Conservation (phyloP, 2,797 vertebrate species). For the Diplodus puntazzo region DNA sequence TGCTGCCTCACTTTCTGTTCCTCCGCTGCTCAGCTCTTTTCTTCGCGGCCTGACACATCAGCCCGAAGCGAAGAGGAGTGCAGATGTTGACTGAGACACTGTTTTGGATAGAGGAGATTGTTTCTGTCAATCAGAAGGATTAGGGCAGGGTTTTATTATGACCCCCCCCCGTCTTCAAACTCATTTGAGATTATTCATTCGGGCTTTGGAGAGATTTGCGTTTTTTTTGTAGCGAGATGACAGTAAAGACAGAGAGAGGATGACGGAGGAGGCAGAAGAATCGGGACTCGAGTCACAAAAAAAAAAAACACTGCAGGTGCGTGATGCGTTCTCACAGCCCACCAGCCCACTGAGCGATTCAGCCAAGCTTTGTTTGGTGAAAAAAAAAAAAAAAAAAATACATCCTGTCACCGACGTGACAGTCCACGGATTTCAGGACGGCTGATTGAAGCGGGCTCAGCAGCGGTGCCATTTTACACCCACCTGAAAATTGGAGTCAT, state of each 20-base stretch:
- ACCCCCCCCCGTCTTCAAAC: not conserved
- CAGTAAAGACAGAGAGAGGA: not conserved
- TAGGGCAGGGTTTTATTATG: not conserved
- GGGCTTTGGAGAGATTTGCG: not conserved
- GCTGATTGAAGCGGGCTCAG: slow-evolving; percentile 43
- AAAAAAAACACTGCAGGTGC: slow-evolving; percentile 3
- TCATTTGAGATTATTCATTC: slow-evolving; percentile 7
- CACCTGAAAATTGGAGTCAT: slow-evolving; percentile 53
- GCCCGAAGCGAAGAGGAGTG: slow-evolving; percentile 51
- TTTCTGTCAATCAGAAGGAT: slow-evolving; percentile 35
- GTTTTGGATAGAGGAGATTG: slow-evolving; percentile 29
- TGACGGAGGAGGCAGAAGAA: not conserved
- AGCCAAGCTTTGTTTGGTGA: slow-evolving; percentile 17
- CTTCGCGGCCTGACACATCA: slow-evolving; percentile 51
- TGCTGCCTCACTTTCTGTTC: slow-evolving; percentile 64
- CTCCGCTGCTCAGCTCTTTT: slow-evolving; percentile 49
- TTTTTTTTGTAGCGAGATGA: slow-evolving; percentile 13
- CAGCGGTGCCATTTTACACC: slow-evolving; percentile 34
- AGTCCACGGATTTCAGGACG: slow-evolving; percentile 30
- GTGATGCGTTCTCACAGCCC: slow-evolving; percentile 12
- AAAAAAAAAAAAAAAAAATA: slow-evolving; percentile 40
- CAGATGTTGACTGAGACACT: slow-evolving; percentile 61
- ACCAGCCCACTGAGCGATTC: slow-evolving; percentile 25
- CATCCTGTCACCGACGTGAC: slow-evolving; percentile 34
- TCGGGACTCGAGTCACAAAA: not conserved